A percentile compares a stretch with the other conserved stretches of the same genome.
These are phyloP conservation scores for Ceratina japonica DNA, from an alignment of 1,140 invertebrate species.

Conservation along the genomic window DNA sequence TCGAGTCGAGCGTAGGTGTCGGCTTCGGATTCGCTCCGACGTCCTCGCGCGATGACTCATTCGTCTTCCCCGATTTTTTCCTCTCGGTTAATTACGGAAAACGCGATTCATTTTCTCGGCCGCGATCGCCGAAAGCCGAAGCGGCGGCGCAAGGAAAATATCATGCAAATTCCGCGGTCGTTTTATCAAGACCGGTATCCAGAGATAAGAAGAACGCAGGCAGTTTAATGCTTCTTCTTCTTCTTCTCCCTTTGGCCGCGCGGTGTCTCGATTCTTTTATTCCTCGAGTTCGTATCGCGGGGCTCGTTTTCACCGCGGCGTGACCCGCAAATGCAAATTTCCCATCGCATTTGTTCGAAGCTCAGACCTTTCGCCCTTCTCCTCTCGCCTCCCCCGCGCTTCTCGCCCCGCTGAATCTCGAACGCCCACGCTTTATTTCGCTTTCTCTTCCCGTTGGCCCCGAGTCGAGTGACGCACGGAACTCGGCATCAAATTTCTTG, in stretches of 20 bases:
- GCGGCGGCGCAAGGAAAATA: neutral
- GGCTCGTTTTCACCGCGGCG: slow-evolving; percentile 26
- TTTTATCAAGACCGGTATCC: slow-evolving; percentile 16
- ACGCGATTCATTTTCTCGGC: too few relatives aligned
- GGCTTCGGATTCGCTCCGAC: neutral
- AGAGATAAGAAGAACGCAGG: neutral
- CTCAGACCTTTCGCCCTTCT: slow-evolving; percentile 25
- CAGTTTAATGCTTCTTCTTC: neutral
- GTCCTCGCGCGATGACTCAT: neutral
- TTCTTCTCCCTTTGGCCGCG: neutral
- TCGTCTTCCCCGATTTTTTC: too few relatives aligned
- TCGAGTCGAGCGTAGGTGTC: neutral
- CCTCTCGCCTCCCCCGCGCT: neutral
- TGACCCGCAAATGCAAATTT: slow-evolving; percentile 39
- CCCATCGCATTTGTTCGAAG: slow-evolving; percentile 35
- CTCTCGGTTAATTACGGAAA: too few relatives aligned
- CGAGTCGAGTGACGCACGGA: neutral
- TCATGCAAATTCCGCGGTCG: too few relatives aligned
- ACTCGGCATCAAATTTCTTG: too few relatives aligned
- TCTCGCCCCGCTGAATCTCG: too few relatives aligned
- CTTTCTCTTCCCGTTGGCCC: slow-evolving; percentile 14
- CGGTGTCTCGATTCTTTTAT: too few relatives aligned
- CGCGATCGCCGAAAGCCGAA: neutral
- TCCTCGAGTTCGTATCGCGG: neutral
- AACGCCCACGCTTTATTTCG: slow-evolving; percentile 14